Conservation (phyloP, 2,888 invertebrate genomes). For the Drosophila anomalipes region DNA sequence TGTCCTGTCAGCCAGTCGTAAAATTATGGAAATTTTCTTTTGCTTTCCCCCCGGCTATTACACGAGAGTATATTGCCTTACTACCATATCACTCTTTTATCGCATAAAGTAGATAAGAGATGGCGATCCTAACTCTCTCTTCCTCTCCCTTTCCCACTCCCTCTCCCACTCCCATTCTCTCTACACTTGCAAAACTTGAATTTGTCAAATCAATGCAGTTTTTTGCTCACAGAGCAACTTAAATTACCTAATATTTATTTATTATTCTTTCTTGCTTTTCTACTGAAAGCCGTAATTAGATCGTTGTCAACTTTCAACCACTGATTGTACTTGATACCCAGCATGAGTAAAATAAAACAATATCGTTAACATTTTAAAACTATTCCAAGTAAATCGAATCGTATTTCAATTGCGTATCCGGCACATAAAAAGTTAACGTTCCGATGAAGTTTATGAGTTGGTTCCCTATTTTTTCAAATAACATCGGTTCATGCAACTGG, state of each 20-base stretch:
- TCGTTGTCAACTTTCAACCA: no score
- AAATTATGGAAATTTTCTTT: constrained; percentile 80
- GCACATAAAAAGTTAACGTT: no score
- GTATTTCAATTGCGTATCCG: not conserved
- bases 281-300: no score
- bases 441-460: not conserved
- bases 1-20: constrained; percentile 63
- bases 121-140: constrained; percentile 15
- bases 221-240: not conserved
- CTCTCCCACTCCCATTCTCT: no score
- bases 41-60: constrained; percentile 31
- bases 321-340: no score
- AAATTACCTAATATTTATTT: not conserved
- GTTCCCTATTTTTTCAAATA: not conserved
- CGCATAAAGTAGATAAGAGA: constrained; percentile 28
- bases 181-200: not conserved
- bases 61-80: constrained; percentile 7
- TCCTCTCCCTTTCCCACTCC: not conserved
- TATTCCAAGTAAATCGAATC: not conserved
- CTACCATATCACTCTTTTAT: constrained; percentile 19
- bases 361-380: not conserved
- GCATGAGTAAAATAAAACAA: not conserved
- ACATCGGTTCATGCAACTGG: not conserved
- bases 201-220: not conserved
- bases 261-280: no score